Evolutionary conservation across 2,797 vertebrate genomes (phyloP).

Genomic region (Pangasius larnaudii): DNA sequence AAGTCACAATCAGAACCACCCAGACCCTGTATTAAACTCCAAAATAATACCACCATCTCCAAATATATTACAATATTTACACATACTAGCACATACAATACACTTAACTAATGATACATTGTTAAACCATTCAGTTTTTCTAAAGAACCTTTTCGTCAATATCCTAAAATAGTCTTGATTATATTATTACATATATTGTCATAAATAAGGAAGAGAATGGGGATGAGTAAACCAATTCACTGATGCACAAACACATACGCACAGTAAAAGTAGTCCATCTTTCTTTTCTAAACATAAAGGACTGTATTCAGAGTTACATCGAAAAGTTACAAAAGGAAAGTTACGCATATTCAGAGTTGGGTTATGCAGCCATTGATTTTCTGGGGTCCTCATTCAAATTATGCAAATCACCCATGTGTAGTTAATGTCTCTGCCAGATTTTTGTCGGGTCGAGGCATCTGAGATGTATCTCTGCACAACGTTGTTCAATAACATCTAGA

Average conservation of each 20-base stretch:
- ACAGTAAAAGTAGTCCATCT: neutral
- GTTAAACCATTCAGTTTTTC: neutral
- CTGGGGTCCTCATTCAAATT: neutral
- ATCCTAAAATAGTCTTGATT: neutral
- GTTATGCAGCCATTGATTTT: neutral
- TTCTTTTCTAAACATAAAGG: neutral
- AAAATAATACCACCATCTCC: too few relatives aligned
- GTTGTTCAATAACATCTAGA: neutral
- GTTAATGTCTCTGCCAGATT: neutral
- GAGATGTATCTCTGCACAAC: neutral
- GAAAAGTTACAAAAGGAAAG: neutral
- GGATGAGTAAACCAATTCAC: neutral
- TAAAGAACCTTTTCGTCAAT: neutral
- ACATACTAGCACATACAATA: too few relatives aligned
- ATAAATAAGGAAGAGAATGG: neutral
- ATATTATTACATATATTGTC: neutral
- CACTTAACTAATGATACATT: too few relatives aligned
- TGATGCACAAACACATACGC: neutral
- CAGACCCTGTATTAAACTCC: too few relatives aligned
- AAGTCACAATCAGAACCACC: too few relatives aligned
- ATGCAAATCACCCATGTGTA: neutral
- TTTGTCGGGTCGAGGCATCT: neutral
- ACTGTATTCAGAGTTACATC: neutral
- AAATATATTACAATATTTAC: too few relatives aligned
- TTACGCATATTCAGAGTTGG: neutral